Evolutionary conservation across 2,888 invertebrate species (phyloP).

Genomic region (Rhaphigaster nebulosa): DNA sequence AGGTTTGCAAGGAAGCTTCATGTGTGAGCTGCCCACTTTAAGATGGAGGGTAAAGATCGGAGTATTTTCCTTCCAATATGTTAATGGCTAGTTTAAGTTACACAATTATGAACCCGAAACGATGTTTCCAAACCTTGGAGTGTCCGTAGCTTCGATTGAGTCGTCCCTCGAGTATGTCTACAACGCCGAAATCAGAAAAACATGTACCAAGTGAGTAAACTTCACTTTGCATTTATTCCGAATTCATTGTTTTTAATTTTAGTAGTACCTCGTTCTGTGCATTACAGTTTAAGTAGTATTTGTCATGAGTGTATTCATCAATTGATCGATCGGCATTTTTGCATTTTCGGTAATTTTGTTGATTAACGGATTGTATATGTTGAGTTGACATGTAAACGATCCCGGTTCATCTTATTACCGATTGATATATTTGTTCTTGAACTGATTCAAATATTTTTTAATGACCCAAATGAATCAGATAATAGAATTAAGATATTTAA

Average conservation of each 20-base stretch:
- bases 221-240: constrained; percentile 54
- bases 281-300: not conserved
- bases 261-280: not conserved
- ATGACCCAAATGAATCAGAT: not conserved
- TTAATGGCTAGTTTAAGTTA: constrained; percentile 48
- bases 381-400: constrained; percentile 36
- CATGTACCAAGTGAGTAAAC: constrained; percentile 69
- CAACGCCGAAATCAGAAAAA: constrained; percentile 70
- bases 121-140: constrained; percentile 32
- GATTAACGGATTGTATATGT: not conserved
- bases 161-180: constrained; percentile 68
- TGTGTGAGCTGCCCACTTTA: constrained; percentile 49
- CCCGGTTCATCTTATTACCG: not conserved
- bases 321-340: not conserved
- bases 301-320: not conserved
- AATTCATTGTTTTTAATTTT: not conserved
- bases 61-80: constrained; percentile 50
- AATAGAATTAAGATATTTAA: not conserved
- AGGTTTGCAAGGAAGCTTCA: constrained; percentile 54
- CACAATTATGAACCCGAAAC: constrained; percentile 49
- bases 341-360: not conserved
- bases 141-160: constrained; percentile 50
- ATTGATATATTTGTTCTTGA: not conserved
- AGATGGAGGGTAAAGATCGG: constrained; percentile 54
- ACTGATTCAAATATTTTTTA: not conserved